Evolutionary conservation across 2,888 invertebrate genomes (phyloP), one percentile per base, ranked within the genome.

Genomic region (Callimorpha dominula): DNA sequence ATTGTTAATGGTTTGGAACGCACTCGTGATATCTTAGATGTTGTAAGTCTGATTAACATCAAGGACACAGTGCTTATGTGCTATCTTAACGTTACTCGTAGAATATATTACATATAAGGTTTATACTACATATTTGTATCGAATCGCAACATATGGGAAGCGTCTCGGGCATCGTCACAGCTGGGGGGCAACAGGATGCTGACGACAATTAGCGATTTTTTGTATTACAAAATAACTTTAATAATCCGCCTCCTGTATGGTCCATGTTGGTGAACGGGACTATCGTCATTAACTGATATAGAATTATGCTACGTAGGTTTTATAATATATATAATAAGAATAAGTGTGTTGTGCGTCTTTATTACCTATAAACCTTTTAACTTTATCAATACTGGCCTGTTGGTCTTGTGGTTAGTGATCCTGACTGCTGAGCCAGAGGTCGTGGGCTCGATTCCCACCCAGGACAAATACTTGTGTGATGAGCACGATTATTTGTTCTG

Each of bases 131-230:
- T 43, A 62, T 63, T 42, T 49, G 4, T 65, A 50, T 65, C 49
- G 17, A 52, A 62, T 65, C 63, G 72, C 77, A 76, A 78, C 83
- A 83, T 81, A 77, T 84, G 83, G 84, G 20, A 77, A 70, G 74
- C 73, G 78, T 72, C 75, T 65, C 60, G 72, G 68, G 71, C 72
- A 73, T 62, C 63, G 15, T n/a, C 82, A 65, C 84, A 81, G 84
- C 79, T 78, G 82, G 84, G 84, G 76, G 81, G 81, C 71, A 79
- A 82, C 84, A 81, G 83, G 81, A 84, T 79, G 75, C 78, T 74
- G 77, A 67, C 69, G 54, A 76, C 75, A 76, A 78, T 82, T 78
- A 78, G 71, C 72, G 63, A 78, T 74, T 78, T 78, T 75, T 75
- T 76, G 52, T 62, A 73, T 77, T 75, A 73, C 71, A 73, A 74